Evolutionary conservation across 2,888 invertebrate species (phyloP).

Genomic region (Deilephila elpenor): DNA sequence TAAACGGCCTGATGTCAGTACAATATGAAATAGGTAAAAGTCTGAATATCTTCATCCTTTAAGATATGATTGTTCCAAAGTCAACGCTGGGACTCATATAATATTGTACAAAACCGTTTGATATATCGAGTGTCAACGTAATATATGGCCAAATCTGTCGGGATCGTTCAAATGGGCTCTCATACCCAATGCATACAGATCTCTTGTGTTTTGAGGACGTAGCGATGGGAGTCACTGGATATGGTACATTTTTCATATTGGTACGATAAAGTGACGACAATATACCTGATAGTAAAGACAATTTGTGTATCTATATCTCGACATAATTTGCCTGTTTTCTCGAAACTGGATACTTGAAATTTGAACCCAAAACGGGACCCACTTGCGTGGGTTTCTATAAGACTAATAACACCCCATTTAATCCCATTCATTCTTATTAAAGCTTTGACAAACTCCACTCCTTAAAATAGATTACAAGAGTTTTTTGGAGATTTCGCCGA

Average conservation of each 20-base stretch:
- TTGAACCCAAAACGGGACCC: too few relatives aligned
- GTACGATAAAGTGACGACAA: not conserved
- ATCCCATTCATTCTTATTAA: too few relatives aligned
- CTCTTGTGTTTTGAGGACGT: conserved; percentile 38
- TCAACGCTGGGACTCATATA: conserved; percentile 56
- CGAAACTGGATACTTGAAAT: too few relatives aligned
- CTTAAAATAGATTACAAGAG: too few relatives aligned
- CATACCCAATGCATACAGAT: conserved; percentile 69
- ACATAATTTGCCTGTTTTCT: too few relatives aligned
- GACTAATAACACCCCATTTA: too few relatives aligned
- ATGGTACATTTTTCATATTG: not conserved
- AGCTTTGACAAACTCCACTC: too few relatives aligned
- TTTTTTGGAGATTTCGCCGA: too few relatives aligned
- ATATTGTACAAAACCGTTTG: conserved; percentile 56
- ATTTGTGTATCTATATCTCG: too few relatives aligned
- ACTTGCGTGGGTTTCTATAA: too few relatives aligned
- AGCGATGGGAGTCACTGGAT: conserved; percentile 37
- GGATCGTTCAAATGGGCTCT: conserved; percentile 58
- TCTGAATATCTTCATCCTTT: not conserved
- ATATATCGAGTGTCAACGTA: conserved; percentile 64
- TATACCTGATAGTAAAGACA: not conserved
- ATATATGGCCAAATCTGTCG: conserved; percentile 63
- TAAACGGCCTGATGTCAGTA: not conserved
- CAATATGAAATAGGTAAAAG: not conserved
- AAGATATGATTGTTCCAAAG: conserved; percentile 38